Percentiles rank a stretch among this genome's conserved stretches.
These are phyloP conservation scores for Oncorhynchus keta DNA, from an alignment of 2,113 vertebrate genomes.

Conservation along the genomic window DNA sequence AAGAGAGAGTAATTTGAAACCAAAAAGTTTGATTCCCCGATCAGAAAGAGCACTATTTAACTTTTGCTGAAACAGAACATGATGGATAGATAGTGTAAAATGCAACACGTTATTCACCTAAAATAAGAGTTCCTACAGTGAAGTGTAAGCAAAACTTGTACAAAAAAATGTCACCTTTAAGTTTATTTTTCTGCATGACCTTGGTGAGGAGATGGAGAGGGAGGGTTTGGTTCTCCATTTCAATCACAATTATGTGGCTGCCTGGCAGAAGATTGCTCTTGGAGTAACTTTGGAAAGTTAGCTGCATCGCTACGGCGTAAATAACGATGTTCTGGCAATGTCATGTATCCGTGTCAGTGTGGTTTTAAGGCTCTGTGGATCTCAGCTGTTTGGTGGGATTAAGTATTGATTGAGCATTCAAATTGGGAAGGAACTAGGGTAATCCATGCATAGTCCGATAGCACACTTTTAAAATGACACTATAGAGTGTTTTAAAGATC, in stretches of 20 bases:
- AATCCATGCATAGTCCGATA: not conserved
- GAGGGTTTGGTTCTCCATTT: not conserved
- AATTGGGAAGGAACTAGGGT: not conserved
- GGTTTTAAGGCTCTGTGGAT: not conserved
- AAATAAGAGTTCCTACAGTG: not conserved
- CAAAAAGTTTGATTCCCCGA: not conserved
- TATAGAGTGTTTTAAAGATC: not conserved
- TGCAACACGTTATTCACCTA: not conserved
- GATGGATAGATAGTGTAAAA: not conserved
- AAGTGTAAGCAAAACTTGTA: not conserved
- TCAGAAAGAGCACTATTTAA: not conserved
- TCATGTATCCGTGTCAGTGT: not conserved
- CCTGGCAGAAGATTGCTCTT: slow-evolving; percentile 4
- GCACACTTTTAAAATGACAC: not conserved
- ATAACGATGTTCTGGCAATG: not conserved
- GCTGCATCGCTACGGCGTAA: not conserved
- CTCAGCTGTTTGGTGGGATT: not conserved
- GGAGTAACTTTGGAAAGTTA: slow-evolving; percentile 15
- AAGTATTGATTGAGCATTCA: slow-evolving; percentile 1
- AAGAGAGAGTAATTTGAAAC: not conserved
- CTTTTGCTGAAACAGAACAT: not conserved
- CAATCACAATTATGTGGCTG: not conserved
- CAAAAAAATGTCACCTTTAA: not conserved
- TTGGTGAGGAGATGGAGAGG: not conserved
- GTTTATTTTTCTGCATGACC: not conserved